phyloP scores from a whole-genome alignment of 2,797 vertebrate genomes.

The Valencia hispanica region DNA sequence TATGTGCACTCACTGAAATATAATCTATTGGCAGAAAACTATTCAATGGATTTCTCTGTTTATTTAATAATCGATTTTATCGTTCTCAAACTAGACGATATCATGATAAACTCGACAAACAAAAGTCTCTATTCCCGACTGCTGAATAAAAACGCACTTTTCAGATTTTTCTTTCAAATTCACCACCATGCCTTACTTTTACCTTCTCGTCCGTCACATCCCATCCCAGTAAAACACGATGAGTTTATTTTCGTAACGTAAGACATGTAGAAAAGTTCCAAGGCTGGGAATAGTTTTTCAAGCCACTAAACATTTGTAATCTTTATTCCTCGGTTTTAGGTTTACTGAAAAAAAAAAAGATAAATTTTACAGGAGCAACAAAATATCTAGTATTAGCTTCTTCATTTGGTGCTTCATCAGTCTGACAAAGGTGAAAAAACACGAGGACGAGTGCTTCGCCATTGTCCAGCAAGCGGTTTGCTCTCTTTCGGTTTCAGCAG shows the following conservation, averaged over 20 bases:
- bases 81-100: neutral
- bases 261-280: neutral
- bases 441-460: neutral
- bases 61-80: neutral
- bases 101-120: neutral
- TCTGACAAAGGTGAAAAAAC: slow-evolving; percentile 14
- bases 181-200: neutral
- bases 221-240: neutral
- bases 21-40: neutral
- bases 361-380: neutral
- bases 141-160: neutral
- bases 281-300: neutral
- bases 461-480: slow-evolving; percentile 11
- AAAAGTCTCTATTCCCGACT: neutral
- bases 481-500: slow-evolving; percentile 17
- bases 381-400: slow-evolving; percentile 27
- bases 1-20: neutral
- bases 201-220: neutral
- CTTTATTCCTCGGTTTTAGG: neutral
- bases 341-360: neutral
- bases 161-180: neutral
- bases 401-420: slow-evolving; percentile 15
- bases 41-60: neutral
- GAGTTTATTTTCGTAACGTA: neutral
- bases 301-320: neutral